Percentiles rank a stretch among this genome's conserved stretches.
Evolutionary conservation across 2,888 invertebrate species (phyloP).

Genomic region (Agrotis exclamationis): DNA sequence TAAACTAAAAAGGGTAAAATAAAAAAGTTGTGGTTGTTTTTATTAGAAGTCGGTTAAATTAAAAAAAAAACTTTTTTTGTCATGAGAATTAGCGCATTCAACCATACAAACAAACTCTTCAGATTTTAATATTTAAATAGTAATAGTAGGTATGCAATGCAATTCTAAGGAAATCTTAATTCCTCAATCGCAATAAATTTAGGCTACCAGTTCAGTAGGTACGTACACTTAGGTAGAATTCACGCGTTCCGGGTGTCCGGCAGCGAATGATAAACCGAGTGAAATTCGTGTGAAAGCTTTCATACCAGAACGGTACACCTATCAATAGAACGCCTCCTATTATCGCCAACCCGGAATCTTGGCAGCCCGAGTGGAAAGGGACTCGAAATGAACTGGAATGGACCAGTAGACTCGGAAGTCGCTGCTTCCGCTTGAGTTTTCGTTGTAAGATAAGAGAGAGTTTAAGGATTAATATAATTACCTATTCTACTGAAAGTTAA

Average conservation of each 20-base stretch:
- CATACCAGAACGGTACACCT: background rate
- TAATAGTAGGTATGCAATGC: no score
- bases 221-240: background rate
- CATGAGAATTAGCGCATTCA: no score
- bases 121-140: no score
- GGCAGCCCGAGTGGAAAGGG: constrained; percentile 21
- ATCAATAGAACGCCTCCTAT: background rate
- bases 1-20: no score
- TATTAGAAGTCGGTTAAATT: no score
- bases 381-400: constrained; percentile 41
- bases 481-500: background rate
- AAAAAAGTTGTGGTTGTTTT: no score
- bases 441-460: constrained; percentile 34
- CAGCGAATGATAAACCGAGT: background rate
- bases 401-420: constrained; percentile 50
- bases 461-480: constrained; percentile 20
- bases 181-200: background rate
- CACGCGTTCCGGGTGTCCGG: background rate
- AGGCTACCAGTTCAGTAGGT: constrained; percentile 12
- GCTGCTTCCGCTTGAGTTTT: constrained; percentile 36
- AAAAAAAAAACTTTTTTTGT: no score
- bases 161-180: background rate
- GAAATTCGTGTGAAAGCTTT: constrained; percentile 9
- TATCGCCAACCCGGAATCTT: background rate
- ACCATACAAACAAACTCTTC: no score